Evolutionary conservation across 2,888 invertebrate species (phyloP).

Genomic region (Aethes cnicana): DNA sequence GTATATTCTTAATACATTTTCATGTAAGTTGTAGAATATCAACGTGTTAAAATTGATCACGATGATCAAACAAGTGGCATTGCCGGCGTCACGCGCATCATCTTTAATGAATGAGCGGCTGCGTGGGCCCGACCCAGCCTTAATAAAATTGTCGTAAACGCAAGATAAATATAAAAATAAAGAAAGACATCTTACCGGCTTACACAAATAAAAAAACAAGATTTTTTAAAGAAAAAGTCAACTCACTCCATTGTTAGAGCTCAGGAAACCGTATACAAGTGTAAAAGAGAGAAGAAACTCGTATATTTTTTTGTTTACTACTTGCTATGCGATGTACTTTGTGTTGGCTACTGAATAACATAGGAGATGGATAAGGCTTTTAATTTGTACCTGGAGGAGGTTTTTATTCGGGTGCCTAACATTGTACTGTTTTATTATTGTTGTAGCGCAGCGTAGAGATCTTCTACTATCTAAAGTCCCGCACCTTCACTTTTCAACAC

Average conservation of each 20-base stretch:
- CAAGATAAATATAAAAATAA: slow-evolving; percentile 59
- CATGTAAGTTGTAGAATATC: slow-evolving; percentile 2
- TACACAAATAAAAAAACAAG: slow-evolving; percentile 45
- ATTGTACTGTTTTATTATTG: slow-evolving; percentile 19
- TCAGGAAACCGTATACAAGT: slow-evolving; percentile 41
- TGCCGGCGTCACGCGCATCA: slow-evolving; percentile 44
- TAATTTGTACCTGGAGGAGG: slow-evolving; percentile 33
- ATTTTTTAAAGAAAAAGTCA: slow-evolving; percentile 49
- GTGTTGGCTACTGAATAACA: slow-evolving; percentile 40
- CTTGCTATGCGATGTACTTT: slow-evolving; percentile 31
- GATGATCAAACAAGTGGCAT: slow-evolving; percentile 33
- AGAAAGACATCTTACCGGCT: slow-evolving; percentile 39
- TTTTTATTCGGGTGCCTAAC: slow-evolving; percentile 33
- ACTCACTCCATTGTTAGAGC: slow-evolving; percentile 53
- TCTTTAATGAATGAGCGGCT: slow-evolving; percentile 67
- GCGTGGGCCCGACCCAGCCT: slow-evolving; percentile 61
- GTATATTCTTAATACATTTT: neutral
- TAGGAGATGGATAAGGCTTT: slow-evolving; percentile 37
- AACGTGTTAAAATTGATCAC: slow-evolving; percentile 1
- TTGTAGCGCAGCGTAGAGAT: slow-evolving; percentile 14
- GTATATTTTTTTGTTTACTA: slow-evolving; percentile 39
- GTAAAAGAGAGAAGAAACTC: slow-evolving; percentile 42
- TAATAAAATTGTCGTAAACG: slow-evolving; percentile 76
- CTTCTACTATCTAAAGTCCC: slow-evolving; percentile 9
- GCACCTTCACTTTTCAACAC: neutral